phyloP scores from a whole-genome alignment of 2,888 invertebrate species.

The Serrognathus titanus region DNA sequence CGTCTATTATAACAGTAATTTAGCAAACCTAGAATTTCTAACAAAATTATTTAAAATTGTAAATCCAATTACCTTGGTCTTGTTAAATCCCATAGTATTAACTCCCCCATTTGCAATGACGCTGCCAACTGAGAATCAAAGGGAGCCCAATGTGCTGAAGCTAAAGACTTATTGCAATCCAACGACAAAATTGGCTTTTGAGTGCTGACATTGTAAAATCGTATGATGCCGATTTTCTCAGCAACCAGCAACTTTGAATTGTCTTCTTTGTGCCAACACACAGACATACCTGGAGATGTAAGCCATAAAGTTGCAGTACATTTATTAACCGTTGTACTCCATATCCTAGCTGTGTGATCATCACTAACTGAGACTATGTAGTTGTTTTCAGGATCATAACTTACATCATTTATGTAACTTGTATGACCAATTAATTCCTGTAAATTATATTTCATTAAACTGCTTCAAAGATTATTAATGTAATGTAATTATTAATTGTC shows the following conservation, averaged over 20 bases:
- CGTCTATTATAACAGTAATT: no score
- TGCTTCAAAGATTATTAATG: background rate
- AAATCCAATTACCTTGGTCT: slow-evolving; percentile 55
- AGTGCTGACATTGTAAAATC: slow-evolving; percentile 67
- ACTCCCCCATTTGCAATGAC: slow-evolving; percentile 63
- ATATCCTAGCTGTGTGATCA: slow-evolving; percentile 70
- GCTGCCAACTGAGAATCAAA: slow-evolving; percentile 60
- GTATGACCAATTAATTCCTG: slow-evolving; percentile 61
- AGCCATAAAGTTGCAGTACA: slow-evolving; percentile 59
- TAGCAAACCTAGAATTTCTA: background rate
- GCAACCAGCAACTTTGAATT: slow-evolving; percentile 69
- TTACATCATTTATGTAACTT: slow-evolving; percentile 66
- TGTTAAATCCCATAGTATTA: slow-evolving; percentile 66
- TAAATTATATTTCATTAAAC: background rate
- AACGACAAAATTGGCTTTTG: slow-evolving; percentile 65
- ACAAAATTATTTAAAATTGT: background rate
- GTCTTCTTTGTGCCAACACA: slow-evolving; percentile 69
- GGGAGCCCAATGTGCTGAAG: slow-evolving; percentile 69
- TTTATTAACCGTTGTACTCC: slow-evolving; percentile 55
- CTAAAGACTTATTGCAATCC: slow-evolving; percentile 60
- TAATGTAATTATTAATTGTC: no score
- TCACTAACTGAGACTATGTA: slow-evolving; percentile 72
- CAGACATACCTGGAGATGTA: slow-evolving; percentile 61
- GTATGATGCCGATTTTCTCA: slow-evolving; percentile 70
- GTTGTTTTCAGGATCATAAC: slow-evolving; percentile 67